A percentile compares a stretch with the other conserved stretches of the same genome.
Conservation (phyloP, 64 coral and sea anemone genomes). For the Hydrozoanthus tunicans region DNA sequence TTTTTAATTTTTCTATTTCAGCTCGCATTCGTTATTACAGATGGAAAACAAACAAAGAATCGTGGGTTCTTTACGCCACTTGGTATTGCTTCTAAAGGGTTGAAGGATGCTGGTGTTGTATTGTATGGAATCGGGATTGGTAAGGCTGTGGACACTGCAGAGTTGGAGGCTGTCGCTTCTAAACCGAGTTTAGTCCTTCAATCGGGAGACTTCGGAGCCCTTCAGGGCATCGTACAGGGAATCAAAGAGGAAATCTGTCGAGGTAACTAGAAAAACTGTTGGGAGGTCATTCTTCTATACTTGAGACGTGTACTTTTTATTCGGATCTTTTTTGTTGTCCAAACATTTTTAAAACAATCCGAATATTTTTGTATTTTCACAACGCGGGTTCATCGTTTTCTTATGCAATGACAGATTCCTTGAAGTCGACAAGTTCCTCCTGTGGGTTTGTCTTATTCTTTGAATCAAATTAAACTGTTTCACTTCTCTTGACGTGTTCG, state of each 20-base stretch:
- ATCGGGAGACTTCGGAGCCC: slow-evolving; percentile 21
- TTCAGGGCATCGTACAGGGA: not conserved
- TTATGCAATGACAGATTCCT: too few relatives aligned
- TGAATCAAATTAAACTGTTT: too few relatives aligned
- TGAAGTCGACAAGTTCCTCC: too few relatives aligned
- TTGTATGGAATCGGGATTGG: slow-evolving; percentile 37
- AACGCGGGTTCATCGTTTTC: too few relatives aligned
- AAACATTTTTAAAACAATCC: too few relatives aligned
- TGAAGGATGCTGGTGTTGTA: slow-evolving; percentile 13
- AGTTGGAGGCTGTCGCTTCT: not conserved
- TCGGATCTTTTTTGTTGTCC: too few relatives aligned
- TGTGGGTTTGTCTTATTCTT: too few relatives aligned
- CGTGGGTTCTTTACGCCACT: slow-evolving; percentile 1
- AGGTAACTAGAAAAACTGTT: not conserved
- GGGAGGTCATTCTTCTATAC: too few relatives aligned
- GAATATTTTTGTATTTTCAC: too few relatives aligned
- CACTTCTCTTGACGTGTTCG: too few relatives aligned
- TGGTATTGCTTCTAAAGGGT: slow-evolving; percentile 20
- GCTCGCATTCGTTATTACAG: slow-evolving; percentile 48
- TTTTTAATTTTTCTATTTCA: not conserved
- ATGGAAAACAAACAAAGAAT: slow-evolving; percentile 50
- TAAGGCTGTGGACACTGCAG: not conserved
- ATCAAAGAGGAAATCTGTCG: slow-evolving; percentile 26
- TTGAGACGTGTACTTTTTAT: too few relatives aligned
- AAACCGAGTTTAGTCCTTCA: slow-evolving; percentile 10